Percentiles rank a stretch among this genome's conserved stretches.
Conservation (phyloP, 1,140 invertebrate genomes). For the Drosophila navojoa region DNA sequence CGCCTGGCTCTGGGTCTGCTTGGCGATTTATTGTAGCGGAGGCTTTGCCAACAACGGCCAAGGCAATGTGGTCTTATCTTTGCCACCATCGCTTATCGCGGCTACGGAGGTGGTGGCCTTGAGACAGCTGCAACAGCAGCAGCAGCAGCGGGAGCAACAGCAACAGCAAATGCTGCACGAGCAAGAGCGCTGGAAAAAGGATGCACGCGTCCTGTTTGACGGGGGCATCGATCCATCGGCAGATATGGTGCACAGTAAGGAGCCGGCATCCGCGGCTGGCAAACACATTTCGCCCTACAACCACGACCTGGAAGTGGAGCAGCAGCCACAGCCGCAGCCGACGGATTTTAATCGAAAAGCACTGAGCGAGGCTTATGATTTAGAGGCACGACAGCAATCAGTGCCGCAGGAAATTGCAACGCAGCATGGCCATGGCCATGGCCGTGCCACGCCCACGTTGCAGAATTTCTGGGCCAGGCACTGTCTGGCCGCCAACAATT, state of each 20-base stretch:
- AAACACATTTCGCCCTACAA: slow-evolving; percentile 36
- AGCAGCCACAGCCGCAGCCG: slow-evolving; percentile 35
- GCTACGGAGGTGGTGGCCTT: slow-evolving; percentile 77
- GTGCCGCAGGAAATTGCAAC: slow-evolving; percentile 72
- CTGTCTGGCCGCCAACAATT: slow-evolving; percentile 58
- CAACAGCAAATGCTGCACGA: slow-evolving; percentile 28
- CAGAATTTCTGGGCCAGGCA: slow-evolving; percentile 61
- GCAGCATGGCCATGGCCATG: slow-evolving; percentile 18
- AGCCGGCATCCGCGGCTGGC: slow-evolving; percentile 14
- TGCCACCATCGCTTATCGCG: slow-evolving; percentile 83
- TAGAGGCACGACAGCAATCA: slow-evolving; percentile 68
- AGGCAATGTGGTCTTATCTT: slow-evolving; percentile 78
- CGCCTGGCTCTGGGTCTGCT: slow-evolving; percentile 72
- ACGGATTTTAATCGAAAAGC: slow-evolving; percentile 78
- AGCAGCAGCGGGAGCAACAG: slow-evolving; percentile 26
- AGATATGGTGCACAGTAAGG: slow-evolving; percentile 56
- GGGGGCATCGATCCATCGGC: slow-evolving; percentile 49
- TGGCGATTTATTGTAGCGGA: slow-evolving; percentile 81
- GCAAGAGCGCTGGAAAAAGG: slow-evolving; percentile 64
- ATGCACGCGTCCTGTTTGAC: slow-evolving; percentile 78
- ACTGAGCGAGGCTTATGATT: slow-evolving; percentile 61
- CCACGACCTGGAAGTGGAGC: slow-evolving; percentile 26
- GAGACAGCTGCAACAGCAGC: slow-evolving; percentile 43
- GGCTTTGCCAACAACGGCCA: slow-evolving; percentile 59
- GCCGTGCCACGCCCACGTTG: slow-evolving; percentile 52